A percentile compares a stretch with the other conserved stretches of the same genome.
Conservation (phyloP, 2,797 vertebrate genomes). For the Trachurus trachurus region DNA sequence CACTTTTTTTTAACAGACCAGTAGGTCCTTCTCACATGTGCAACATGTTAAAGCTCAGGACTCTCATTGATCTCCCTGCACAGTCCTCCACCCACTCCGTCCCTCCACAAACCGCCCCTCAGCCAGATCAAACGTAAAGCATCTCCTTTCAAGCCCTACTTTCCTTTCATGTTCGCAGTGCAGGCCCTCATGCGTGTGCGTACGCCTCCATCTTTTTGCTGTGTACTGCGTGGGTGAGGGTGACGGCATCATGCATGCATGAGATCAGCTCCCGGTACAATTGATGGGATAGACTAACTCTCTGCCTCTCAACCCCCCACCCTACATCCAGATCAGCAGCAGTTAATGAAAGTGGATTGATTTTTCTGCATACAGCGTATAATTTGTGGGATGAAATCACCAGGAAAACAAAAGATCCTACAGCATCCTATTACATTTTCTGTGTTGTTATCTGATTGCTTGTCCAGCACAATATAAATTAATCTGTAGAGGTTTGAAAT, state of each 20-base stretch:
- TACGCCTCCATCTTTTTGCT: conserved; percentile 34
- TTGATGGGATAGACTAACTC: conserved; percentile 56
- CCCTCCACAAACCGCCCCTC: conserved; percentile 62
- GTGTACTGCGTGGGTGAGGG: conserved; percentile 54
- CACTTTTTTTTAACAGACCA: conserved; percentile 59
- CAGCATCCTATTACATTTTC: conserved; percentile 51
- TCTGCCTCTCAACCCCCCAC: conserved; percentile 12
- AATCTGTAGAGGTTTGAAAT: conserved; percentile 30
- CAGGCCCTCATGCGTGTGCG: conserved; percentile 43
- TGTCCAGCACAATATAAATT: conserved; percentile 20
- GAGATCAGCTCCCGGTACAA: conserved; percentile 61
- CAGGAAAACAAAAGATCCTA: conserved; percentile 59
- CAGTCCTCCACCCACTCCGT: conserved; percentile 51
- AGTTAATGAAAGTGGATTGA: conserved; percentile 84
- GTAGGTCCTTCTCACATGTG: conserved; percentile 68
- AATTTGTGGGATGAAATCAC: conserved; percentile 66
- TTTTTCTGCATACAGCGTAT: conserved; percentile 68
- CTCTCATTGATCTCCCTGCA: conserved; percentile 71
- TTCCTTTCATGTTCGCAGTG: conserved; percentile 67
- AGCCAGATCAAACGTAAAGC: conserved; percentile 76
- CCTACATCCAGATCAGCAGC: conserved; percentile 70
- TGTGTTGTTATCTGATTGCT: conserved; percentile 47
- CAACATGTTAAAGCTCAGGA: conserved; percentile 69
- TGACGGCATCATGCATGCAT: conserved; percentile 50
- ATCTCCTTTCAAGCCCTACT: conserved; percentile 70